Evolutionary conservation across 2,113 vertebrate species (phyloP).

Genomic region (Podocnemis expansa): DNA sequence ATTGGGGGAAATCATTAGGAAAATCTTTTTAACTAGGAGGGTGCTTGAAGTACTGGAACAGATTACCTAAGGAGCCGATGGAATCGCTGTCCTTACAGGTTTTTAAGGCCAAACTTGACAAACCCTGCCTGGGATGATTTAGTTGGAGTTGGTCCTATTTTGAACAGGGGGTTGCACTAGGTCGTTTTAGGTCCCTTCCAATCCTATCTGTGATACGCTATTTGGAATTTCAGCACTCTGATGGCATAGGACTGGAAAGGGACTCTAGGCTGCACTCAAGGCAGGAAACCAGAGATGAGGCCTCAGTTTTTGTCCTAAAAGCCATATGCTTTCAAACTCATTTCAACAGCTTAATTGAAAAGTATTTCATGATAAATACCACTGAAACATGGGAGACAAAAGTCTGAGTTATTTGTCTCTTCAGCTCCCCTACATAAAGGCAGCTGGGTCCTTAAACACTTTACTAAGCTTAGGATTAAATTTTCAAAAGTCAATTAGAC

Average conservation of each 20-base stretch:
- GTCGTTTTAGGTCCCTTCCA: too few relatives aligned
- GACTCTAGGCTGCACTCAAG: too few relatives aligned
- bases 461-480: not conserved
- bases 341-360: not conserved
- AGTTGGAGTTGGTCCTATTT: too few relatives aligned
- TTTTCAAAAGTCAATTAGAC: not conserved
- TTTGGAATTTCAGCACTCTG: not conserved
- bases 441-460: not conserved
- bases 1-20: too few relatives aligned
- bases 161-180: too few relatives aligned
- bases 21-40: too few relatives aligned
- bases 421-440: not conserved
- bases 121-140: too few relatives aligned
- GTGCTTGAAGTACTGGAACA: too few relatives aligned
- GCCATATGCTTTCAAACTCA: not conserved
- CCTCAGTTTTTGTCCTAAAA: not conserved
- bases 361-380: not conserved
- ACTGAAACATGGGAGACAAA: not conserved
- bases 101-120: too few relatives aligned
- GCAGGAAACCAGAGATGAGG: not conserved
- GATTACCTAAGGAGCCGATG: too few relatives aligned
- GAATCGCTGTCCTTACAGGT: too few relatives aligned
- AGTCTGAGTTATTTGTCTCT: not conserved
- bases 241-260: not conserved
- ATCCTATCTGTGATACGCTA: not conserved